A percentile compares a stretch with the other conserved stretches of the same genome.
phyloP scores from a whole-genome alignment of 1,140 invertebrate species.

The Steinernema khuongi region DNA sequence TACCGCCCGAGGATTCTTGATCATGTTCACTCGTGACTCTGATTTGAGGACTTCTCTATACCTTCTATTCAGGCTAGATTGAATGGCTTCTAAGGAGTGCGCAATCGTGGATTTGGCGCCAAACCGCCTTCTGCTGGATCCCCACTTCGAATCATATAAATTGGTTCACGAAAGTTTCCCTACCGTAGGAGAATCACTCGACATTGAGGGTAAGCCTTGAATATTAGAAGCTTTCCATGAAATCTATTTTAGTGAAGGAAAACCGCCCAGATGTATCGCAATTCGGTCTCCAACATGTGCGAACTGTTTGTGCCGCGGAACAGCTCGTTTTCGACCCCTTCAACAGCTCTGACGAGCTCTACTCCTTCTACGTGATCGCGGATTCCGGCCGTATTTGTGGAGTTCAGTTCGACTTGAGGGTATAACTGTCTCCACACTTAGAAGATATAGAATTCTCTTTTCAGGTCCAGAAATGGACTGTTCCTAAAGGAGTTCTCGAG shows the following conservation, averaged over 20 bases:
- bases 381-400: not conserved
- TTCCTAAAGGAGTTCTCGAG: not conserved
- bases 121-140: not conserved
- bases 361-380: not conserved
- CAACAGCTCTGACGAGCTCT: not conserved
- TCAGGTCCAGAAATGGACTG: not conserved
- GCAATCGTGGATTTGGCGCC: not conserved
- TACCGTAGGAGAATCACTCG: too few relatives aligned
- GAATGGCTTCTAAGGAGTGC: not conserved
- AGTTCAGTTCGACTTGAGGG: not conserved
- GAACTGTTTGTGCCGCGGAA: too few relatives aligned
- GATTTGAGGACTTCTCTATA: too few relatives aligned
- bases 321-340: not conserved
- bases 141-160: not conserved
- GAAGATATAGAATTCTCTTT: not conserved
- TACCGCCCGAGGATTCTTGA: too few relatives aligned
- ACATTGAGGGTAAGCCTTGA: too few relatives aligned
- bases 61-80: too few relatives aligned
- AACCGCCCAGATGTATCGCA: not conserved
- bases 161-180: not conserved
- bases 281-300: too few relatives aligned
- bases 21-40: too few relatives aligned
- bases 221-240: too few relatives aligned
- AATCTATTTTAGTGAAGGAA: not conserved
- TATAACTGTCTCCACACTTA: not conserved